Evolutionary conservation across 1,140 invertebrate species (phyloP), one percentile per base, ranked within the genome.

Genomic region (Catajapyx aquilonaris): DNA sequence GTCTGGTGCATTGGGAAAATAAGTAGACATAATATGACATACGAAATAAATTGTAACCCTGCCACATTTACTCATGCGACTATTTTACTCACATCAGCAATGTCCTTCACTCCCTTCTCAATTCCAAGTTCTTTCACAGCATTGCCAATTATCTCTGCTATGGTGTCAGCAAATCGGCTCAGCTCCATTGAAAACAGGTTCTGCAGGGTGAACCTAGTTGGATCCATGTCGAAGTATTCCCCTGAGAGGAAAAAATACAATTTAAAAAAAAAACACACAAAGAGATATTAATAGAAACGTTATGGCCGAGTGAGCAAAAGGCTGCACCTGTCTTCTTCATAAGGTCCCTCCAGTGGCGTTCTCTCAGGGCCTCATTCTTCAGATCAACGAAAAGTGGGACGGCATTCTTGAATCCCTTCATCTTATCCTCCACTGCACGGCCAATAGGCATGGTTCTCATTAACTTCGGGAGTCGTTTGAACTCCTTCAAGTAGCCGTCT

Each of bases 101-200:
- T 69, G 39, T 85, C 76, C 46, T 71, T 73, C 0, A 91, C 72
- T 31, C 77, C 77, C 41, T 73, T 74, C 55, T 93, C 85, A 46
- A 91, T 90, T 16, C 71, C 65, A 46, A 86, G 55, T 55, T 93
- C 85, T 61, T 87, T 88, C 23, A 81, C 73, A 16, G 86, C 84
- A 52, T 74, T 76, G 23, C 71, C 81, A 2, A 91, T 74, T 37
- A 91, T 88, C 51, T 84, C 73, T 15, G 71, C 77, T 15, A 71
- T 77, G 9, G 78, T 74, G 0, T 86, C 81, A 51, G 80, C 71
- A 49, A 83, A 83, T 41, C 76, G 68, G 47, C 84, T 73, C 37
- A 90, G 52, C 48, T 91, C 75, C 83, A 93, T 88, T 1, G 72
- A 65, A 57, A 93, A 93, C 68, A 93, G 77, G 48, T 87, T 85